Evolutionary conservation across 2,888 invertebrate genomes (phyloP), one percentile per base, ranked within the genome.

Genomic region (Yponomeuta evonymella): DNA sequence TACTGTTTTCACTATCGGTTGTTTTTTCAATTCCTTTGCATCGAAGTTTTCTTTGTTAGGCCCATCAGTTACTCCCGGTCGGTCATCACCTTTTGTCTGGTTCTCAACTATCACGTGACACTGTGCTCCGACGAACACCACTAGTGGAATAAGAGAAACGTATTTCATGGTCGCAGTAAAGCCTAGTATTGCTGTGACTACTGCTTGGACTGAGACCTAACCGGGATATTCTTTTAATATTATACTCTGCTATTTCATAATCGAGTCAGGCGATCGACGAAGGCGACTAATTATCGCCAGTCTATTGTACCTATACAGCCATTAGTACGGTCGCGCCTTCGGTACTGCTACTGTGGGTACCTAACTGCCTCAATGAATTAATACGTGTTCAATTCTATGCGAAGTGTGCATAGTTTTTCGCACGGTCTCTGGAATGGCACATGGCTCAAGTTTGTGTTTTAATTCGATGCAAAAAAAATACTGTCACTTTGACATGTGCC

Each of bases 1-100:
- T 80, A 67, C 76, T 76, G 36, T 76, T 74, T 64, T 75, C 76
- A 58, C 72, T 74, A 74, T 79, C 2, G 72, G 63, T 15, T 73
- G 73, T 64, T 74, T 77, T 23, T 74, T 48, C 43, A 75, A 78
- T 63, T 78, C 48, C n/a, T 67, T 67, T 8, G 1, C 43, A 33
- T 67, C 48, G 0, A 36, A 15, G 6, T 10, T 29, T 12, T 69
- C 51, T 63, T 67, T 69, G 66, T 30, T 65, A 12, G 65, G 29
- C 68, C 43, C 63, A 70, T 71, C 72, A 72, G 72, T 68, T 69
- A 23, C 30, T 33, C 12, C 65, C 51, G 15, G 2, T 1, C 15
- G 51, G 29, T 65, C 65, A 6, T 5, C 65, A 8, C 65, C 29
- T 33, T 65, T 65, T 10, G 65, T 65, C 29, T 65, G 65, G 29